phyloP scores from a whole-genome alignment of 1,140 invertebrate species.

The Andrena cerasifolii region DNA sequence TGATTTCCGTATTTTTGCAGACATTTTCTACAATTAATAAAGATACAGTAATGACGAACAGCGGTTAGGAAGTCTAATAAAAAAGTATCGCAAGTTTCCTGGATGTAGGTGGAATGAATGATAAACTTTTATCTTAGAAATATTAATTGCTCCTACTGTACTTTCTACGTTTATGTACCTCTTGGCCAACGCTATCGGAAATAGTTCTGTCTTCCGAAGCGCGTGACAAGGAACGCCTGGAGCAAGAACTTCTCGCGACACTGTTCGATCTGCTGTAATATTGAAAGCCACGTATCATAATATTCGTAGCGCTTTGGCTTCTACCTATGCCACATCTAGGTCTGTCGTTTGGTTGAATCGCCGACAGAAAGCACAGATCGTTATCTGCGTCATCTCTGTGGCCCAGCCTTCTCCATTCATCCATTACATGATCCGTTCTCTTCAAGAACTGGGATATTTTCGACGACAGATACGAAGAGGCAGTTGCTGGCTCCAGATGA shows the following conservation, averaged over 20 bases:
- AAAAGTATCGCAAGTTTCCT: background rate
- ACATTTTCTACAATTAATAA: background rate
- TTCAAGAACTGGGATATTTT: conserved; percentile 91
- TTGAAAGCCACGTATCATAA: conserved; percentile 90
- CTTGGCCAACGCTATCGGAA: conserved; percentile 85
- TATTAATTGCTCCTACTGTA: background rate
- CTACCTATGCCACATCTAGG: conserved; percentile 82
- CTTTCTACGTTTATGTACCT: conserved; percentile 66
- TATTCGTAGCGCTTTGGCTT: conserved; percentile 89
- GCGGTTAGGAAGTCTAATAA: background rate
- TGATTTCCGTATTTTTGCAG: background rate
- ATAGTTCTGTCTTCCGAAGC: conserved; percentile 84
- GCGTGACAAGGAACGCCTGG: conserved; percentile 70
- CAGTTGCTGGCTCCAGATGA: conserved; percentile 88
- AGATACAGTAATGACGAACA: too few relatives aligned
- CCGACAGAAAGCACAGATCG: conserved; percentile 65
- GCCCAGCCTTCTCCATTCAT: conserved; percentile 89
- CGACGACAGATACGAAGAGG: conserved; percentile 87
- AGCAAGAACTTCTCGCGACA: conserved; percentile 78
- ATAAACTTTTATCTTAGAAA: too few relatives aligned
- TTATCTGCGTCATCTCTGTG: conserved; percentile 82
- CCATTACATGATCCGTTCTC: conserved; percentile 92
- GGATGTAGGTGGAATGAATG: too few relatives aligned
- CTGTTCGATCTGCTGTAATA: conserved; percentile 85
- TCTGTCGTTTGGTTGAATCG: conserved; percentile 19